Base-by-base conservation (phyloP, 2,888 invertebrate genomes). In the Oligia fasciuncula region DNA sequence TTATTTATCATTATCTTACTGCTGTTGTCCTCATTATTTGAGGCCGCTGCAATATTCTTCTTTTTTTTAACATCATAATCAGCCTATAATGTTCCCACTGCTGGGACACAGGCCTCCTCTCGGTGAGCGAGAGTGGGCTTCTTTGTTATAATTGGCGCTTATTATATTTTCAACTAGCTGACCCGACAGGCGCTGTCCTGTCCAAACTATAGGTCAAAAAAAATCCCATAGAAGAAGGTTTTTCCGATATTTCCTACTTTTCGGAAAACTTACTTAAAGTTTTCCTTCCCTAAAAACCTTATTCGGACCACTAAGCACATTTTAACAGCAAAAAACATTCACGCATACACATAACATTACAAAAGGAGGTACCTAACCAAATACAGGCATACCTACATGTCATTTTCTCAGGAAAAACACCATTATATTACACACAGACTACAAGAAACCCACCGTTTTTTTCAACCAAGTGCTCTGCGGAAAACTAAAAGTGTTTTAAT, bases 401-500 rank as follows among this genome's bases (percentile, higher is more conserved):
- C 29, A 29, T n/a, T 1, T n/a, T 54, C 40, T n/a, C 6, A 40
- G 19, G 17, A 49, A 71, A n/a, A 35, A 23, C 3, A n/a, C 17
- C 13, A 51, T 23, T 29, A 6, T 60, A 60, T 5, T 51, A 29
- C 17, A 67, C 0, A 49, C 54, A 72, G 14, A 75, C 19, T 57
- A 11, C 14, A 54, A 79, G 40, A 60, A 54, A 57, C 54, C 51
- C 23, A 60, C 17, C 40, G 40, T 66, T 70, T 62, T 68, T 71
- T 49, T 40, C 54, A 46, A 5, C 62, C 29, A 51, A 81, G 43
- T 75, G 70, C 57, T 11, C 51, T 13, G 57, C 73, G 78, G 77
- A 82, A 78, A 83, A 76, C 76, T 85, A 78, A 87, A 86, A 85
- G 80, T 80, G 76, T 85, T 85, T 86, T 85, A 78, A 80, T 78